These are phyloP conservation scores for Athene noctua DNA, from an alignment of 2,113 vertebrate species.

Conservation along the genomic window DNA sequence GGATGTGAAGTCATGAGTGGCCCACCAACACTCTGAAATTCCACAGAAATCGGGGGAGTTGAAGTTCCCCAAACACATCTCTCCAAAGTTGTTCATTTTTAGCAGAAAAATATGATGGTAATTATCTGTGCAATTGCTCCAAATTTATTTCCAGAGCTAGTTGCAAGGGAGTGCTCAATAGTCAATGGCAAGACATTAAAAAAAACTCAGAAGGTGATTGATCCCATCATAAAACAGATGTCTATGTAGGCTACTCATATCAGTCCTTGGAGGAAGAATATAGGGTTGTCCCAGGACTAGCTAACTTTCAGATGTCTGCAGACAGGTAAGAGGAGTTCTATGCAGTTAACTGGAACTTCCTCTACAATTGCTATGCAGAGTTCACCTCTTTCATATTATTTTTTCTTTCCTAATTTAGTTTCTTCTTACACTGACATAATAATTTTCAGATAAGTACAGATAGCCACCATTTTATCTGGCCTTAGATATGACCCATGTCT, in stretches of 20 bases:
- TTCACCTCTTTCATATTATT: neutral
- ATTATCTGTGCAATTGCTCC: neutral
- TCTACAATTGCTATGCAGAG: neutral
- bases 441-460: neutral
- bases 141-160: neutral
- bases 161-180: neutral
- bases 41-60: neutral
- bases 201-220: neutral
- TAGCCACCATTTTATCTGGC: neutral
- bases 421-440: neutral
- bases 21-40: neutral
- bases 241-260: neutral
- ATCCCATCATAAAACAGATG: neutral
- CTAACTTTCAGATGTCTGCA: neutral
- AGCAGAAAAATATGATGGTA: neutral
- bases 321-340: neutral
- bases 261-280: neutral
- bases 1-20: neutral
- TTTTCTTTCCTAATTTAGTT: neutral
- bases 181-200: neutral
- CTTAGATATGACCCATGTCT: neutral
- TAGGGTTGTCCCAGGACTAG: neutral
- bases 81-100: neutral
- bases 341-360: neutral
- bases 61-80: neutral